phyloP scores from a whole-genome alignment of 37 sponge, comb jelly and placozoan genomes.

The Geodia barretti region DNA sequence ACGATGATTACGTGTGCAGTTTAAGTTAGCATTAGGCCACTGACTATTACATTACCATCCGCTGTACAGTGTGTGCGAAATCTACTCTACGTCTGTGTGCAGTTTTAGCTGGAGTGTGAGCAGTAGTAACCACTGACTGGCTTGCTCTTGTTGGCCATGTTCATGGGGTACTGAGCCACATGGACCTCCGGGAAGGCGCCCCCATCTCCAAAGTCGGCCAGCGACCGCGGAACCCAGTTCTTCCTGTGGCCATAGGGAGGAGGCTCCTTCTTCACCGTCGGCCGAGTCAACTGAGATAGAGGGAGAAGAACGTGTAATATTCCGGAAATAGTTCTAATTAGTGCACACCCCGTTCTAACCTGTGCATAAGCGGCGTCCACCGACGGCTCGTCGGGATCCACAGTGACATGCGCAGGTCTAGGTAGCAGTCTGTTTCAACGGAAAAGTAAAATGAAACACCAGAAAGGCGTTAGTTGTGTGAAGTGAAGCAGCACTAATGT shows the following conservation, averaged over 20 bases:
- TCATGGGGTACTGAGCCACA: slow-evolving; percentile 93
- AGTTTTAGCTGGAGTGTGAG: too few species aligned
- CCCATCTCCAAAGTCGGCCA: slow-evolving; percentile 92
- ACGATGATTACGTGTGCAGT: too few species aligned
- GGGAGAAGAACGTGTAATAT: background rate
- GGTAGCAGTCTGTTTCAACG: slow-evolving; percentile 43
- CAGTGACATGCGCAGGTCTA: slow-evolving; percentile 47
- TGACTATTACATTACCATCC: too few species aligned
- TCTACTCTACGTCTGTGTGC: too few species aligned
- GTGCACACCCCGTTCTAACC: background rate
- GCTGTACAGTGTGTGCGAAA: too few species aligned
- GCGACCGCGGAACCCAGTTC: slow-evolving; percentile 91
- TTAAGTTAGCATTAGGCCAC: too few species aligned
- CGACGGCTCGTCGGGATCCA: slow-evolving; percentile 11
- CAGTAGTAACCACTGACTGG: too few species aligned
- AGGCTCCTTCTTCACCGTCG: slow-evolving; percentile 64
- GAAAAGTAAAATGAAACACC: background rate
- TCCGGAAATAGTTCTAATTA: background rate
- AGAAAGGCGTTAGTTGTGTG: background rate
- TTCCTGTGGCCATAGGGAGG: slow-evolving; percentile 94
- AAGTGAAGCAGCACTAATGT: background rate
- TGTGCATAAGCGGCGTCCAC: background rate
- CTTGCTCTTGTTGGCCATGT: slow-evolving; percentile 88
- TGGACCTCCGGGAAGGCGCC: slow-evolving; percentile 99
- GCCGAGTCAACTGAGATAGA: slow-evolving; percentile 28